Base-by-base conservation (phyloP, 1,140 invertebrate genomes). In the Stratiolaelaps scimitus region DNA sequence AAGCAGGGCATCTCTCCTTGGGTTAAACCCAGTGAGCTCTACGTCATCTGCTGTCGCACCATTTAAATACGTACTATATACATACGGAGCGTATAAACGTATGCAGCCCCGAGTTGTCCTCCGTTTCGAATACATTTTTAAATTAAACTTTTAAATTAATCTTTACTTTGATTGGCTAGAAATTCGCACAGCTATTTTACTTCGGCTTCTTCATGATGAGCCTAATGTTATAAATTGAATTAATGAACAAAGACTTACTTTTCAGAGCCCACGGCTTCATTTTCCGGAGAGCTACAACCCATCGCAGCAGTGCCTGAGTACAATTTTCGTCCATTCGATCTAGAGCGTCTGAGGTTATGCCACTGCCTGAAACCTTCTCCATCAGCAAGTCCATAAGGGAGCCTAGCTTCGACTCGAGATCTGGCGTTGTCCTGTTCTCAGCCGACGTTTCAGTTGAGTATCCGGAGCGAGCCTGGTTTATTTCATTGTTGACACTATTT, bases 201-300 rank as follows among this genome's bases (percentile, higher is more conserved):
- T n/a, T n/a, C n/a, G n/a, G n/a, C n/a, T n/a, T n/a, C n/a, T n/a
- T n/a, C n/a, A n/a, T n/a, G n/a, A n/a, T n/a, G n/a, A n/a, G 44
- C 44, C 44, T 19, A 13, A 45, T 45, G 13, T 19, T 13, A 45
- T 45, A 45, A 45, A n/a, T 45, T 19, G 44, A n/a, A n/a, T n/a
- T 40, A 4, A 40, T 10, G 15, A 48, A 15, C 47, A 28, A 6
- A 48, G 19, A 60, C 53, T 60, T 34, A 60, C 53, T 17, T 10
- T 60, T 60, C 23, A 60, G 23, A 26, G 53, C 53, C 53, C 53
- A 60, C 20, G 53, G 53, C 23, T 60, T n/a, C 53, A 60, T 60
- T 26, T 17, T 60, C 23, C 34, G 26, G 15, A 60, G 23, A 19
- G 26, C 53, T 1, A 60, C 53, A 26, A 60, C 53, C 53, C 53